Evolutionary conservation across 2,888 invertebrate species (phyloP), one percentile per base, ranked within the genome.

Genomic region (Ornithoptera priamus): DNA sequence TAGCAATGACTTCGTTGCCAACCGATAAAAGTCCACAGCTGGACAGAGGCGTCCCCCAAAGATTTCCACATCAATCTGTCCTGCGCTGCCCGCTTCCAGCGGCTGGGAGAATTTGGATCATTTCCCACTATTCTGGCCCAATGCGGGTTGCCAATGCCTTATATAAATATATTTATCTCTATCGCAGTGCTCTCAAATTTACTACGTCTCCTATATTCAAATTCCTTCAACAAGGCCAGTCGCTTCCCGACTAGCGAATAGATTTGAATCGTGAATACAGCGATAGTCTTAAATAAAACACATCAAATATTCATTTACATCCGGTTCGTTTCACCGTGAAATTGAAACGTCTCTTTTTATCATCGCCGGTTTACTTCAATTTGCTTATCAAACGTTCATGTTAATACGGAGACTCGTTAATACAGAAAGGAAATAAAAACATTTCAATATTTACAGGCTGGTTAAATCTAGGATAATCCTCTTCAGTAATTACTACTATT

Each of bases 271-370:
- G 65, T 42, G 36, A 58, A 65, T 65, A 42, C 58, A 42, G 58
- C 57, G 36, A 36, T 42, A 58, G 65, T 39, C 42, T 15, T 10
- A 58, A 42, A 65, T 57, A 39, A 57, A 65, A 57, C 58, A 65
- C 42, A 65, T 65, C 65, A 65, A 65, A 65, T 65, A 65, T 65
- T 65, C 65, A 65, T 58, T 58, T 58, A 58, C 42, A 39, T 57
- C 57, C 42, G 18, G 65, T 65, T 58, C 65, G 42, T 36, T 65
- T 58, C 18, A 65, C 58, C n/a, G 24, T 58, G 57, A 58, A 65
- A 59, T 42, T 10, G 22, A 8, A 20, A 58, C 6, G n/a, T 46
- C 20, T 63, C 42, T 63, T 53, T 22, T 46, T 46, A 46, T 46
- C 46, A 46, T 46, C 46, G 46, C 46, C 46, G 46, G 15, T 15